Evolutionary conservation across 1,140 invertebrate genomes (phyloP).

Genomic region (Hylaeus anthracinus): DNA sequence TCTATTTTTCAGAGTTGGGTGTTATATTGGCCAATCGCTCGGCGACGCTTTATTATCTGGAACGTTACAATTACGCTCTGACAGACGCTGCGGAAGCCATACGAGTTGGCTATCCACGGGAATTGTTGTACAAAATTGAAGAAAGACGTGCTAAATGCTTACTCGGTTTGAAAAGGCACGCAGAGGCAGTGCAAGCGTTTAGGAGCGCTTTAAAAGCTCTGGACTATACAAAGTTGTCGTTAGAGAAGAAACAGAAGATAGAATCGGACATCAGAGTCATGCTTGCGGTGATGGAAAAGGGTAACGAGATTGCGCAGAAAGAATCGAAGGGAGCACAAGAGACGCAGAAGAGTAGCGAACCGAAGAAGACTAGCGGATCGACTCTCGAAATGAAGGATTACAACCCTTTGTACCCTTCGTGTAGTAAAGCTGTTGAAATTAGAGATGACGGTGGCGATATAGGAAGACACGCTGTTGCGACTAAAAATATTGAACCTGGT

Average conservation of each 20-base stretch:
- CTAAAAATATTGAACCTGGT: constrained; percentile 84
- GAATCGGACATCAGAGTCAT: constrained; percentile 87
- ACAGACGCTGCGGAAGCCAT: constrained; percentile 88
- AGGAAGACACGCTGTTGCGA: constrained; percentile 85
- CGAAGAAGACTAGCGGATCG: constrained; percentile 44
- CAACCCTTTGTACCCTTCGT: constrained; percentile 82
- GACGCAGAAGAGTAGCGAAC: constrained; percentile 58
- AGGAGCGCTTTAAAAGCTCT: constrained; percentile 84
- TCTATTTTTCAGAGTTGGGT: constrained; percentile 82
- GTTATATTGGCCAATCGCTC: constrained; percentile 93
- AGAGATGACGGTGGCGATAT: constrained; percentile 77
- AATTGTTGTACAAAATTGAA: constrained; percentile 88
- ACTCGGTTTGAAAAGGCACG: constrained; percentile 86
- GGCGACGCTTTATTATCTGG: constrained; percentile 90
- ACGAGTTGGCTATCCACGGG: constrained; percentile 86
- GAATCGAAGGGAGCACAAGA: constrained; percentile 60
- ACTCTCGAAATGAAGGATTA: constrained; percentile 69
- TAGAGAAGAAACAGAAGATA: constrained; percentile 85
- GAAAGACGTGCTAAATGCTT: constrained; percentile 90
- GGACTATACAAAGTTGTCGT: constrained; percentile 84
- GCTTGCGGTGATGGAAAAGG: constrained; percentile 85
- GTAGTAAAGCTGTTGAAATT: constrained; percentile 83
- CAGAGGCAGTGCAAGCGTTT: constrained; percentile 86
- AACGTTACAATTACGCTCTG: constrained; percentile 85
- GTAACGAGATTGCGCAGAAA: constrained; percentile 76